A percentile compares a stretch with the other conserved stretches of the same genome.
phyloP scores from a whole-genome alignment of 2,888 invertebrate genomes.

The Cataglyphis cursor region DNA sequence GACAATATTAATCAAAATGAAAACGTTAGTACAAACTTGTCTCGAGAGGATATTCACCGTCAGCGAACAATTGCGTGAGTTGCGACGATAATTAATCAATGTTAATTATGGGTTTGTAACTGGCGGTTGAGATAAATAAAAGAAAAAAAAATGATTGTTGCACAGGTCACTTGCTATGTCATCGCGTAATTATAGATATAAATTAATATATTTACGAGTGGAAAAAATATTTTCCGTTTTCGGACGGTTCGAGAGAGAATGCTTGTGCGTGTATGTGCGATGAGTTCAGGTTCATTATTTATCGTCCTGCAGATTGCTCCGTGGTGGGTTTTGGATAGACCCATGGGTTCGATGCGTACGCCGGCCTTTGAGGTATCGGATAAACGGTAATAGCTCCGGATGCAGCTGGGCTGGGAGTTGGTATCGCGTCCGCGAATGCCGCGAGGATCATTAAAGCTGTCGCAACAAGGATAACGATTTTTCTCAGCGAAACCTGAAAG shows the following conservation, averaged over 20 bases:
- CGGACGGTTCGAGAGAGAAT: background rate
- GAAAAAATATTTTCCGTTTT: background rate
- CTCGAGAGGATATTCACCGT: background rate
- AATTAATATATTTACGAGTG: background rate
- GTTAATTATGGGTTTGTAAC: background rate
- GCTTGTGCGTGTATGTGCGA: background rate
- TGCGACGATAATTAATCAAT: background rate
- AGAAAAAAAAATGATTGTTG: background rate
- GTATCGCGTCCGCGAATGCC: constrained; percentile 19
- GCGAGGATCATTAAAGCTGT: constrained; percentile 39
- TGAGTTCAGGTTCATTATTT: background rate
- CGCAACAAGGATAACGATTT: constrained; percentile 22
- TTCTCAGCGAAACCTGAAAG: constrained; percentile 58
- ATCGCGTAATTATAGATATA: background rate
- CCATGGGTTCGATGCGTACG: constrained; percentile 70
- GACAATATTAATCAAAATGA: background rate
- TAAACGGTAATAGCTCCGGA: constrained; percentile 77
- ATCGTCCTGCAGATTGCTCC: constrained; percentile 15
- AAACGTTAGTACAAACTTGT: background rate
- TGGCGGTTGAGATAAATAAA: background rate
- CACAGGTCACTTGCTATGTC: background rate
- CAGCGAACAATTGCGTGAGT: constrained; percentile 5
- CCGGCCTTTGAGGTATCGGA: constrained; percentile 76
- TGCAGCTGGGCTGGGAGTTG: constrained; percentile 57
- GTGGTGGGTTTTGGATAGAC: constrained; percentile 75